Evolutionary conservation across 2,888 invertebrate genomes (phyloP).

Genomic region (Ganaspis brasiliensis): DNA sequence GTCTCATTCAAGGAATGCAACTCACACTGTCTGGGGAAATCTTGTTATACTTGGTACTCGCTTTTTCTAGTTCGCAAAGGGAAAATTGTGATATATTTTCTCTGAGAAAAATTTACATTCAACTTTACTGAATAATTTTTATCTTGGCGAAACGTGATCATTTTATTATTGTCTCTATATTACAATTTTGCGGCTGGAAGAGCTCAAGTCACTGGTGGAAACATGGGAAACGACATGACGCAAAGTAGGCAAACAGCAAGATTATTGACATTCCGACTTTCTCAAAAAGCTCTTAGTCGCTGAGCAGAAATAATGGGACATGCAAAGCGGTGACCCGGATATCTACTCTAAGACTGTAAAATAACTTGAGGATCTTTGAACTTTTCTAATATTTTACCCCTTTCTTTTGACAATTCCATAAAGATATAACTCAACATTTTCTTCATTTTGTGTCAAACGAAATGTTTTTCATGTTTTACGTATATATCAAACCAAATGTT

Average conservation of each 20-base stretch:
- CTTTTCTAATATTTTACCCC: constrained; percentile 11
- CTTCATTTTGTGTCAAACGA: neutral
- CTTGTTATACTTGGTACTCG: constrained; percentile 9
- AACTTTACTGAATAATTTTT: neutral
- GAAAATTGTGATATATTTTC: constrained; percentile 27
- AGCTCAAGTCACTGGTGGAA: constrained; percentile 9
- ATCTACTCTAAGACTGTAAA: constrained; percentile 10
- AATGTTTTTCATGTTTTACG: too few species aligned
- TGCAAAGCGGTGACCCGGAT: constrained; percentile 41
- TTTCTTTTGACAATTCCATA: neutral
- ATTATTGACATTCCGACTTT: constrained; percentile 40
- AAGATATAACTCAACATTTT: neutral
- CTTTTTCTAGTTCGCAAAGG: constrained; percentile 18
- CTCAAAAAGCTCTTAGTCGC: constrained; percentile 38
- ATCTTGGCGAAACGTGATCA: constrained; percentile 17
- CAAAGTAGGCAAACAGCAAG: constrained; percentile 34
- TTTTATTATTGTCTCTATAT: constrained; percentile 22
- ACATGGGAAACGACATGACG: constrained; percentile 34
- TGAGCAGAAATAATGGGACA: constrained; percentile 37
- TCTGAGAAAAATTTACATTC: constrained; percentile 11
- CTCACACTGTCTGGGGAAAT: constrained; percentile 38
- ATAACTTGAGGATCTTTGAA: constrained; percentile 6
- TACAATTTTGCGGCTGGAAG: neutral
- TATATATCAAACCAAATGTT: too few species aligned
- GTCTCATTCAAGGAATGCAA: constrained; percentile 32